Conservation (phyloP, 2,888 invertebrate genomes). For the Drosophila nr. perissopoda region DNA sequence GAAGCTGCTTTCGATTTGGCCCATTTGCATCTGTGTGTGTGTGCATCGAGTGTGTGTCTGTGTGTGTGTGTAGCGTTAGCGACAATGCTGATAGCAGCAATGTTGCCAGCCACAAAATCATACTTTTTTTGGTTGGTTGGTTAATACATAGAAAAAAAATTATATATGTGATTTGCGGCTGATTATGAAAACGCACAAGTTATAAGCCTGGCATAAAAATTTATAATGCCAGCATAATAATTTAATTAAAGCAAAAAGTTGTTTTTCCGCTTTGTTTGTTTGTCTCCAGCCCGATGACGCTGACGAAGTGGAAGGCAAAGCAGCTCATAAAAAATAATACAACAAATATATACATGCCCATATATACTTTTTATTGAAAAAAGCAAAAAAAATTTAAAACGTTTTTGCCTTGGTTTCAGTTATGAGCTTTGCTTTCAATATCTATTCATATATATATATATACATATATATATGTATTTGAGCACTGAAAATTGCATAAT, state of each 20-base stretch:
- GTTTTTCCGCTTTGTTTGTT: constrained; percentile 69
- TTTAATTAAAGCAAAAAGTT: constrained; percentile 68
- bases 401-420: constrained; percentile 38
- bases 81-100: constrained; percentile 43
- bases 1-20: constrained; percentile 67
- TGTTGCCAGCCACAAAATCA: constrained; percentile 30
- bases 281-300: constrained; percentile 21
- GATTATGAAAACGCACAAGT: constrained; percentile 47
- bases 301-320: constrained; percentile 52
- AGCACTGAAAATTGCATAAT: constrained; percentile 49
- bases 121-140: background rate
- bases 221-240: constrained; percentile 62
- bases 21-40: constrained; percentile 62
- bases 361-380: constrained; percentile 19
- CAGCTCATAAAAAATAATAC: constrained; percentile 49
- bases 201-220: constrained; percentile 41
- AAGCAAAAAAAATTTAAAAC: constrained; percentile 22
- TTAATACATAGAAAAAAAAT: constrained; percentile 24
- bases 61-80: constrained; percentile 18
- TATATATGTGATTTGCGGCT: constrained; percentile 24
- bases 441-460: background rate
- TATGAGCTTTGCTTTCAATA: constrained; percentile 15
- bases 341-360: constrained; percentile 7
- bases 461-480: constrained; percentile 1
- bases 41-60: background rate